phyloP scores from a whole-genome alignment of 2,888 invertebrate genomes.

The Melangyna quadrimaculata region DNA sequence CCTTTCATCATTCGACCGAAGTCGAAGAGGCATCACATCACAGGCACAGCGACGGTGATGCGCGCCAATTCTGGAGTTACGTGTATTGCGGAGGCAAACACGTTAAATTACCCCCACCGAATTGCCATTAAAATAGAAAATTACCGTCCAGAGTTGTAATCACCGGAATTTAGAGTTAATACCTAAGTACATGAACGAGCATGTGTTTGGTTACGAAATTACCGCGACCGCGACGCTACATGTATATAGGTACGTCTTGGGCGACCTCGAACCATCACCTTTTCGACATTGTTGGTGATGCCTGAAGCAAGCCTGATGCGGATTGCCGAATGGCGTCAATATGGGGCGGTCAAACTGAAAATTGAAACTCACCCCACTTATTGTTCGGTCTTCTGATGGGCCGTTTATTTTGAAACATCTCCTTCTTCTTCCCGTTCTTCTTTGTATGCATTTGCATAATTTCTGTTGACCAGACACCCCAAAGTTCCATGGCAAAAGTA shows the following conservation, averaged over 20 bases:
- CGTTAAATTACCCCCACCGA: slow-evolving; percentile 63
- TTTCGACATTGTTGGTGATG: not conserved
- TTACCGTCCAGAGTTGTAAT: slow-evolving; percentile 58
- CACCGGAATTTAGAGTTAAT: slow-evolving; percentile 70
- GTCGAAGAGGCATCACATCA: not conserved
- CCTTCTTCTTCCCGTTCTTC: not conserved
- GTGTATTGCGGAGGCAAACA: slow-evolving; percentile 69
- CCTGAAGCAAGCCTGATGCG: too few relatives aligned
- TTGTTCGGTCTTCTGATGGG: slow-evolving; percentile 13
- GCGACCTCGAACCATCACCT: slow-evolving; percentile 34
- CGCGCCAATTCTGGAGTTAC: slow-evolving; percentile 42
- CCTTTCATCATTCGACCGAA: slow-evolving; percentile 12
- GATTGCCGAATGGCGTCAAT: slow-evolving; percentile 50
- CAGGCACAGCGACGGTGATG: not conserved
- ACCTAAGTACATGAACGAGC: slow-evolving; percentile 49
- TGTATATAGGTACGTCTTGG: too few relatives aligned
- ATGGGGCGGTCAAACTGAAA: slow-evolving; percentile 51
- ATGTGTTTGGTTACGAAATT: slow-evolving; percentile 42
- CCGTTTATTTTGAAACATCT: slow-evolving; percentile 41
- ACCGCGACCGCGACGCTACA: not conserved
- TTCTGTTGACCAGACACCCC: slow-evolving; percentile 59
- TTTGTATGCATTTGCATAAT: slow-evolving; percentile 61
- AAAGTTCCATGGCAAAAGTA: not conserved
- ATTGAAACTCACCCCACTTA: slow-evolving; percentile 4
- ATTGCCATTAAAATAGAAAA: slow-evolving; percentile 66